Percentiles rank a stretch among this genome's conserved stretches.
Conservation (phyloP, 2,113 vertebrate species). For the Speoplatyrhinus poulsoni region DNA sequence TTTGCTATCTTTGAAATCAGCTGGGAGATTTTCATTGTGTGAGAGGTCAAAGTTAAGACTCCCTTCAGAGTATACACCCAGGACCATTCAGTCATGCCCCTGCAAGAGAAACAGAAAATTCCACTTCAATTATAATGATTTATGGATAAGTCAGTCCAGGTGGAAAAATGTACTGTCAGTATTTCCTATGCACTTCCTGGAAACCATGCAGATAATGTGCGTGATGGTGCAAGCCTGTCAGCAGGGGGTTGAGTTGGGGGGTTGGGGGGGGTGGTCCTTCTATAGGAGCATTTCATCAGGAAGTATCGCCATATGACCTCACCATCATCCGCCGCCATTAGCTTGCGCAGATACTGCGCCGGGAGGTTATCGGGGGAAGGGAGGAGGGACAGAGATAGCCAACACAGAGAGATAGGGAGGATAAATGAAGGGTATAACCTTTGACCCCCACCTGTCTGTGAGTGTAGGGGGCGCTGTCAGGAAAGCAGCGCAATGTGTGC, state of each 20-base stretch:
- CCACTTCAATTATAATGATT: constrained; percentile 31
- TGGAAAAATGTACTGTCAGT: constrained; percentile 16
- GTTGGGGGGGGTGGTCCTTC: background rate
- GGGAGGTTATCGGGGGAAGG: constrained; percentile 19
- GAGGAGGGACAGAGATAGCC: constrained; percentile 22
- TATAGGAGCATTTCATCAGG: constrained; percentile 17
- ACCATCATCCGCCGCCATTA: background rate
- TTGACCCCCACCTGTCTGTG: constrained; percentile 3
- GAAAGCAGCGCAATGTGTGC: constrained; percentile 38
- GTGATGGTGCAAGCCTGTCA: background rate
- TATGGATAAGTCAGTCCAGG: constrained; percentile 19
- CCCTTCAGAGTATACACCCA: constrained; percentile 10
- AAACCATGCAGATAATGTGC: constrained; percentile 14
- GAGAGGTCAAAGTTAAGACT: constrained; percentile 35
- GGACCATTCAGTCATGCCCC: background rate
- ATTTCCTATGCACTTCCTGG: constrained; percentile 26
- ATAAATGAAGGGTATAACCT: constrained; percentile 40
- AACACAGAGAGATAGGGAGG: constrained; percentile 21
- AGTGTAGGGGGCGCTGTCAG: constrained; percentile 28
- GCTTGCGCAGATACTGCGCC: constrained; percentile 8
- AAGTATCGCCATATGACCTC: constrained; percentile 6
- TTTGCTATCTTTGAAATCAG: constrained; percentile 35
- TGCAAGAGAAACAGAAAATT: constrained; percentile 28
- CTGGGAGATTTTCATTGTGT: constrained; percentile 14
- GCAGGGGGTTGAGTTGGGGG: too few species aligned